Evolutionary conservation across 2,113 vertebrate genomes (phyloP).

Genomic region (Oostethus manadensis): DNA sequence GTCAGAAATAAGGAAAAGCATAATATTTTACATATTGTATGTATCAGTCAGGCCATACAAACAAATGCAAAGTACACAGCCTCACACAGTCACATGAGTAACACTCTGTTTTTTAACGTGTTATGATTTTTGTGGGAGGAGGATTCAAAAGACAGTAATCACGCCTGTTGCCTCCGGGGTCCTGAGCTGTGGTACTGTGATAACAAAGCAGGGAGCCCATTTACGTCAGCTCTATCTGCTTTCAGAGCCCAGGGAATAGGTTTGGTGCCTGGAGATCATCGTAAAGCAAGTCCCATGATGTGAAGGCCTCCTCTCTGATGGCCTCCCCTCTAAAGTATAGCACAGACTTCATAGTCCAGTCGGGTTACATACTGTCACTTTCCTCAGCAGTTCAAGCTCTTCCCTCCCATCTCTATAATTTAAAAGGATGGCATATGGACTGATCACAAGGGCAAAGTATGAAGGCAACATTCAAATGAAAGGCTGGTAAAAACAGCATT

Average conservation of each 20-base stretch:
- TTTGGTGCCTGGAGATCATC: constrained; percentile 28
- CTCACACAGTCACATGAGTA: constrained; percentile 2
- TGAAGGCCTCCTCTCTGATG: constrained; percentile 33
- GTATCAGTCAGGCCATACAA: constrained; percentile 17
- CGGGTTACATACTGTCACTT: constrained; percentile 26
- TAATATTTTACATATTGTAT: no score
- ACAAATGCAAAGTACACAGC: background rate
- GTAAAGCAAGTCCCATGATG: constrained; percentile 49
- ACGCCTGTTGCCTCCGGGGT: constrained; percentile 33
- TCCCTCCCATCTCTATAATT: constrained; percentile 10
- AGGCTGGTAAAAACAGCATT: background rate
- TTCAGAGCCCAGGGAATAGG: constrained; percentile 49
- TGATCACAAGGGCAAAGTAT: no score
- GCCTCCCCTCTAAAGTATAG: constrained; percentile 29
- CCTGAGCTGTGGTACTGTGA: constrained; percentile 32
- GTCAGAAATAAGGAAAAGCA: no score
- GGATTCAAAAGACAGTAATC: constrained; percentile 36
- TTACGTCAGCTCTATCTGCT: constrained; percentile 69
- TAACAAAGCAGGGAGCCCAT: constrained; percentile 58
- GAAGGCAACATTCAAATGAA: background rate
- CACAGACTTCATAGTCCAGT: constrained; percentile 33
- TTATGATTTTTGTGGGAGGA: constrained; percentile 40
- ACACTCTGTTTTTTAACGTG: constrained; percentile 27
- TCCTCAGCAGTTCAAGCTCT: constrained; percentile 14
- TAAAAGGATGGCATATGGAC: constrained; percentile 1